Base-by-base conservation (phyloP, 2,113 vertebrate species). In the Myodes glareolus region DNA sequence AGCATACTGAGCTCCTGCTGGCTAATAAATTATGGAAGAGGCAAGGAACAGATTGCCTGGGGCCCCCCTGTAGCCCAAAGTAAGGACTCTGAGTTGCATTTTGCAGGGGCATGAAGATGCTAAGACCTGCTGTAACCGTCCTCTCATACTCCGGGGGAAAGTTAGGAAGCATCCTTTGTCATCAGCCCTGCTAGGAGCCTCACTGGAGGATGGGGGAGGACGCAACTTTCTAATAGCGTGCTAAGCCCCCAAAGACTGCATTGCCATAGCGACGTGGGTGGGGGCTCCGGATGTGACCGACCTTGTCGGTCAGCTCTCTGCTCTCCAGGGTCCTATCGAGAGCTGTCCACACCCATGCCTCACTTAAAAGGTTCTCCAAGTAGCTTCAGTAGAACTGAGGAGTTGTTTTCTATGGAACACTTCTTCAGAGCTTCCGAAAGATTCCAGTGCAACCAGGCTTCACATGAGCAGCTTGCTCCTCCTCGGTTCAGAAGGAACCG, bases 401-500 rank as follows among this genome's bases (percentile, higher is more conserved):
- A 39, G 23, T 25, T 27, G 19, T 52, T 95, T 94, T 92, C 85
- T 72, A 33, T 42, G 25, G 36, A 80, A 81, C 29, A 39, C 39
- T 94, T 85, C 78, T 88, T 33, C 13, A 91, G 78, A 68, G 36
- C 58, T 95, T 82, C 42, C 50, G 77, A 81, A 91, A 90, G 68
- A 5, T 82, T 91, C 81, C 72, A 68, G 50, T 27, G 5, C 39
- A 80, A 47, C 63, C 75, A 88, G 75, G 2, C 88, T 84, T 88
- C 75, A 94, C 90, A 85, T 0, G 2, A 92, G 50, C n/a, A 42
- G 23, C n/a, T 88, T 92, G 39, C 50, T 77, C 90, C 58, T 77
- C 90, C 39, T 91, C 61, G 17, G 52, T 88, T 47, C 85, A 65
- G 27, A 42, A 10, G 85, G 2, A 91, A 73, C 39, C 27, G 39